Base-by-base conservation (phyloP, 2,797 vertebrate genomes). In the Falco peregrinus region DNA sequence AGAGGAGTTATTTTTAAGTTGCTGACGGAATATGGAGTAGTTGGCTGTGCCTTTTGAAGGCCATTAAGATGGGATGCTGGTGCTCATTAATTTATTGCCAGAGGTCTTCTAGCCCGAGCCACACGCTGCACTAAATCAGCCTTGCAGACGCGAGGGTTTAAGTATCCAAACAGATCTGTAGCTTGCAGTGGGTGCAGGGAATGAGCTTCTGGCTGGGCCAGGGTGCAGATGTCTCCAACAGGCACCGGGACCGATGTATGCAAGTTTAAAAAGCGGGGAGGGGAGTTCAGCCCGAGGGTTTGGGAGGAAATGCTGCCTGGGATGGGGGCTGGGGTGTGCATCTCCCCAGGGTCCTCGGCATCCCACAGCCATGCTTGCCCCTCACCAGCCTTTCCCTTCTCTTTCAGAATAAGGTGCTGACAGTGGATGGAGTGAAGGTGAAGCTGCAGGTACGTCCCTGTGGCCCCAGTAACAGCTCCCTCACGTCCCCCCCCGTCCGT, bases 381-480 rank as follows among this genome's bases (percentile, higher is more conserved):
- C 80, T 91, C 89, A 69, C 43, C 0, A 4, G 20, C 56, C 41
- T 43, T 64, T 35, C 11, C 20, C 33, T 93, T 81, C 93, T 96
- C 93, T 99, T 98, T 68, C 98, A 99, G 99, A 99, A 99, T 95
- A 99, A 99, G 98, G 99, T 99, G 92, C 95, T 99, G 98, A 98
- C 98, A 1, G 98, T 99, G 94, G 99, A 99, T 21, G 99, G 98
- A 26, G 97, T 98, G 96, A 99, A 99, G 97, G 99, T 99, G 93
- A 99, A 99, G 97, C 97, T 99, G 63, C 99, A 99, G 99, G 99
- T 99, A 97, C 69, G 98, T 84, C 48, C 57, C 70, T 1, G 0
- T 21, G 28, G 16, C 31, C 22, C 71, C 3, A 9, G 20, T 11
- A 73, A 51, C 59, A 53, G 37, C 29, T 45, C 24, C 13, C 5